phyloP scores from a whole-genome alignment of 1,140 invertebrate species.

The Papilio polytes region DNA sequence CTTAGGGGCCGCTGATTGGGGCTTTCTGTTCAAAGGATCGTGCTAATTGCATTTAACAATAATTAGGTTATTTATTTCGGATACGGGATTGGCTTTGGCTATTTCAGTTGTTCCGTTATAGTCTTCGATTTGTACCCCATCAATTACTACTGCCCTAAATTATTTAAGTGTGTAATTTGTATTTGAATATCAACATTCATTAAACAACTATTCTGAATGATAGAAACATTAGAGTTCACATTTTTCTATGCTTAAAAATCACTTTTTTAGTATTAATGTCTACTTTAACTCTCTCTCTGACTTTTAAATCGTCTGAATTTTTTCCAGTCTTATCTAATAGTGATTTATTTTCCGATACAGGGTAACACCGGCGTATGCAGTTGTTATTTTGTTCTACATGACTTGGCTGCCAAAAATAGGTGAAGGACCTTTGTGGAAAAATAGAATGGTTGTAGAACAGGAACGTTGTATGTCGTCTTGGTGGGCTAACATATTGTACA shows the following conservation, averaged over 20 bases:
- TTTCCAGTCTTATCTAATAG: background rate
- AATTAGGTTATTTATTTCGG: constrained; percentile 37
- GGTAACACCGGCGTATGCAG: constrained; percentile 88
- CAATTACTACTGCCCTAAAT: background rate
- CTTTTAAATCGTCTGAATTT: background rate
- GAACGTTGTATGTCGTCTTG: constrained; percentile 88
- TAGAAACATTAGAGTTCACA: too few species aligned
- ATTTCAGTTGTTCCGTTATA: constrained; percentile 20
- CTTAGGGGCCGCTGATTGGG: constrained; percentile 42
- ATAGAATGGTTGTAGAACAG: constrained; percentile 85
- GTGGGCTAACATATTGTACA: constrained; percentile 93
- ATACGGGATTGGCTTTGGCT: constrained; percentile 22
- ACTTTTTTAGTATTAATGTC: background rate
- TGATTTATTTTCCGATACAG: constrained; percentile 72
- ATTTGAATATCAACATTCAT: too few species aligned
- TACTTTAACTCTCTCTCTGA: too few species aligned
- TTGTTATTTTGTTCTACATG: constrained; percentile 88
- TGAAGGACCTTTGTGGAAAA: constrained; percentile 88
- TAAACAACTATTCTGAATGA: background rate
- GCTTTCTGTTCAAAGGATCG: constrained; percentile 42
- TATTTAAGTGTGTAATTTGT: background rate
- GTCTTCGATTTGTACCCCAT: constrained; percentile 14
- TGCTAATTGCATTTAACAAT: constrained; percentile 40
- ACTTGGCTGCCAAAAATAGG: constrained; percentile 87
- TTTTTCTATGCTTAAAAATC: too few species aligned